Percentiles rank a stretch among this genome's conserved stretches.
Conservation (phyloP, 2,113 vertebrate species). For the Tapirus terrestris region DNA sequence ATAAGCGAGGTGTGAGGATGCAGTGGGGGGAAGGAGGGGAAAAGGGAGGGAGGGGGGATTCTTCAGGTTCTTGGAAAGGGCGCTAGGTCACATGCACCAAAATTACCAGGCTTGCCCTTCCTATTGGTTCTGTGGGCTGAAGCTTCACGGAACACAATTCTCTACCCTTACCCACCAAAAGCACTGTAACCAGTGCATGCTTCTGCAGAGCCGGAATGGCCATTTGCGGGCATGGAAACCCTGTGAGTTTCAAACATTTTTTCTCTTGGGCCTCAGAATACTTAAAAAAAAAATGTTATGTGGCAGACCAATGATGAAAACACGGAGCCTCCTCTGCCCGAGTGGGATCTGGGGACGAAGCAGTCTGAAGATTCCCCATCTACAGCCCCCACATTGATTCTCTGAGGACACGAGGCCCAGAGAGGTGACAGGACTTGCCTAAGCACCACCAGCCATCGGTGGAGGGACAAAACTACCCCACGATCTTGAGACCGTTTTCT, state of each 20-base stretch:
- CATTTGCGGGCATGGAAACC: background rate
- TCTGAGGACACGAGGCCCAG: background rate
- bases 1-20: background rate
- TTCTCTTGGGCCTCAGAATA: background rate
- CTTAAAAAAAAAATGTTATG: background rate
- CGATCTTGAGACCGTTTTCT: background rate
- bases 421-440: too few relatives aligned
- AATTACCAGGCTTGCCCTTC: background rate
- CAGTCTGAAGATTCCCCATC: background rate
- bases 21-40: background rate
- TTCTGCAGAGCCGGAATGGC: background rate
- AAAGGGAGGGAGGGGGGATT: background rate
- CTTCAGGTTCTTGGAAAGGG: background rate
- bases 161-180: background rate
- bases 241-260: background rate
- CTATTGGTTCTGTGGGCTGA: background rate
- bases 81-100: background rate
- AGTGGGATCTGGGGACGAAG: background rate
- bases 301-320: background rate
- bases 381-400: background rate
- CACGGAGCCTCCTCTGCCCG: background rate
- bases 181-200: background rate
- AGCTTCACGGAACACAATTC: too few relatives aligned
- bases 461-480: background rate
- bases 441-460: background rate